phyloP scores from a whole-genome alignment of 1,140 invertebrate species.

The Eumaeus atala region DNA sequence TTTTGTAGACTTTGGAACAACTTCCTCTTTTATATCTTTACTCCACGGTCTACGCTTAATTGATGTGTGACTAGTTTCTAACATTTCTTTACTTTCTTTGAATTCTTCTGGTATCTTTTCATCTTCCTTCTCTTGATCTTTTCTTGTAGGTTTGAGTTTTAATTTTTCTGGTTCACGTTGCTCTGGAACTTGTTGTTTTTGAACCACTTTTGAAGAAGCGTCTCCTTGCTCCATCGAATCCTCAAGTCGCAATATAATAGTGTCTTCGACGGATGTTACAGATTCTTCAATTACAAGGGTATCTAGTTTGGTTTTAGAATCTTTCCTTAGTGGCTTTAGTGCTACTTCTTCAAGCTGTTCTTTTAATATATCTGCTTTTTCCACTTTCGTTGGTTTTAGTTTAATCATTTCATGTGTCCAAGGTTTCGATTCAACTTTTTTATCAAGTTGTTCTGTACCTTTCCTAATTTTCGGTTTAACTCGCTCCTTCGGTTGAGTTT shows the following conservation, averaged over 20 bases:
- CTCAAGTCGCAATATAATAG: conserved; percentile 36
- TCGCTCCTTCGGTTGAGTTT: too few relatives aligned
- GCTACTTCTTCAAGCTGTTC: conserved; percentile 29
- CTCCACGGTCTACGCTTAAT: too few relatives aligned
- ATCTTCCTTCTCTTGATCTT: too few relatives aligned
- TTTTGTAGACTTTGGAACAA: conserved; percentile 17
- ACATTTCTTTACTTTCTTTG: conserved; percentile 12
- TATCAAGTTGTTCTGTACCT: too few relatives aligned
- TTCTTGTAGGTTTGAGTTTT: too few relatives aligned
- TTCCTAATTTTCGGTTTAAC: too few relatives aligned
- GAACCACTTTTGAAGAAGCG: conserved; percentile 15
- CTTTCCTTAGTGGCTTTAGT: conserved; percentile 27
- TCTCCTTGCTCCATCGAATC: conserved; percentile 17
- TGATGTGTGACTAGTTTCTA: background rate
- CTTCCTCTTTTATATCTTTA: conserved; percentile 16
- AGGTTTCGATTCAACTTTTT: conserved; percentile 20
- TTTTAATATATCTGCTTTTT: conserved; percentile 23
- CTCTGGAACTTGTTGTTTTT: conserved; percentile 20
- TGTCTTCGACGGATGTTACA: conserved; percentile 46
- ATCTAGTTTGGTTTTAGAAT: conserved; percentile 35
- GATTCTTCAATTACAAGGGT: conserved; percentile 43
- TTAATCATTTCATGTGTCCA: conserved; percentile 32
- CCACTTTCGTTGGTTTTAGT: conserved; percentile 29
- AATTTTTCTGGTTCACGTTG: conserved; percentile 19
- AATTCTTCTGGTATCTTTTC: conserved; percentile 16